phyloP scores from a whole-genome alignment of 2,888 invertebrate genomes.

The Nebria brevicollis region DNA sequence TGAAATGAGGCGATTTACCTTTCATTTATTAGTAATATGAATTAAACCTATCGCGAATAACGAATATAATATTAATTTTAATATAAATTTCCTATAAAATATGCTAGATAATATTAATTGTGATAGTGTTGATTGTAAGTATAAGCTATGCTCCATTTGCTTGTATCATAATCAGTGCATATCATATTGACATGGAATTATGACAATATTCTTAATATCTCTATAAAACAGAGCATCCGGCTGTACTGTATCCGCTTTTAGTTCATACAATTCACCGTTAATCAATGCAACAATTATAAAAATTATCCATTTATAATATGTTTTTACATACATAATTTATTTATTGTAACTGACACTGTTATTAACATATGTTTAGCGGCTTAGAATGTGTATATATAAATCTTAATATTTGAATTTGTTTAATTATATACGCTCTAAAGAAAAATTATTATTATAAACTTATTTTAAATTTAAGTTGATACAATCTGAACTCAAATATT shows the following conservation, averaged over 20 bases:
- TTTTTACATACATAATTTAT: not conserved
- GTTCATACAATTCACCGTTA: not conserved
- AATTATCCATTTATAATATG: not conserved
- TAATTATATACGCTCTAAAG: too few species aligned
- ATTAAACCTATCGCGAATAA: too few species aligned
- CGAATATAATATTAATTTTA: not conserved
- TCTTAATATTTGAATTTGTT: too few species aligned
- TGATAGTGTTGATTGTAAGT: not conserved
- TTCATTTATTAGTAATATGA: too few species aligned
- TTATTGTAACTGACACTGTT: too few species aligned
- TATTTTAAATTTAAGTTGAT: too few species aligned
- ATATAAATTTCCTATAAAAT: not conserved
- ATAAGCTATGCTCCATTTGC: conserved; percentile 15
- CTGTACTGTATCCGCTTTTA: not conserved
- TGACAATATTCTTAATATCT: conserved; percentile 1
- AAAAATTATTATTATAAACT: too few species aligned
- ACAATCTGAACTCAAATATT: too few species aligned
- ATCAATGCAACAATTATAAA: not conserved
- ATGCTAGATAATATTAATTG: not conserved
- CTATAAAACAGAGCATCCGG: not conserved
- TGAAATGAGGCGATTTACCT: too few species aligned
- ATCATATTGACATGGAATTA: conserved; percentile 25
- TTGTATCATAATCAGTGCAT: conserved; percentile 34
- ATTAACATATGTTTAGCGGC: too few species aligned
- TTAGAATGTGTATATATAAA: too few species aligned